A percentile compares a stretch with the other conserved stretches of the same genome.
phyloP scores from a whole-genome alignment of 2,888 invertebrate genomes.

The Drosophila nr. medialis region DNA sequence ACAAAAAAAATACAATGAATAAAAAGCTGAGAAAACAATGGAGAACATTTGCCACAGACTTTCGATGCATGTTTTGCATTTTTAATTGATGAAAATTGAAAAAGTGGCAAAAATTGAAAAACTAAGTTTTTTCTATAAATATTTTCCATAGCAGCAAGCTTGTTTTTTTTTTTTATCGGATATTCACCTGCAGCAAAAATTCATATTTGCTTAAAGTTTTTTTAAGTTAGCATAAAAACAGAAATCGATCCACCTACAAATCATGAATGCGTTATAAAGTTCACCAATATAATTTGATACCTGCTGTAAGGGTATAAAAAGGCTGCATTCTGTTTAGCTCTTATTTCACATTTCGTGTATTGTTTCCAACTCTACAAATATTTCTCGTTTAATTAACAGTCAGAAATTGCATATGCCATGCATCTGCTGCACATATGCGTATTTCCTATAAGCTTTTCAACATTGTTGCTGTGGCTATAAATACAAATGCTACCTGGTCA shows the following conservation, averaged over 20 bases:
- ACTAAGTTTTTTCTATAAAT: not conserved
- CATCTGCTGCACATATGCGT: slow-evolving; percentile 5
- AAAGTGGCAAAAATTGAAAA: not conserved
- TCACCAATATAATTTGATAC: not conserved
- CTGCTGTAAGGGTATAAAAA: not conserved
- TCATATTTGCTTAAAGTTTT: not conserved
- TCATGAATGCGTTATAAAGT: not conserved
- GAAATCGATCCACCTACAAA: not conserved
- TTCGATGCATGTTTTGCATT: not conserved
- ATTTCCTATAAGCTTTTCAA: slow-evolving; percentile 1
- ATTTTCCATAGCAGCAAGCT: not conserved
- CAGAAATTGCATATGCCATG: slow-evolving; percentile 13
- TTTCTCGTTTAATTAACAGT: slow-evolving; percentile 51
- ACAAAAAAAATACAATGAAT: not conserved
- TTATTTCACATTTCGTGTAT: not conserved
- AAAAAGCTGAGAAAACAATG: slow-evolving; percentile 5
- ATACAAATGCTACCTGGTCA: slow-evolving; percentile 7
- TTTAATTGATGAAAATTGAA: not conserved
- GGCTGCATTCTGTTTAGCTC: slow-evolving; percentile 8
- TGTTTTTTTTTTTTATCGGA: not conserved
- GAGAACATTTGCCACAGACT: not conserved
- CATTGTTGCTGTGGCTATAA: slow-evolving; percentile 10
- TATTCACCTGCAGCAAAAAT: not conserved
- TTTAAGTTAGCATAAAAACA: not conserved
- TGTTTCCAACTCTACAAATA: slow-evolving; percentile 25